Percentiles rank a stretch among this genome's conserved stretches.
phyloP scores from a whole-genome alignment of 1,140 invertebrate genomes.

The Zaprionus tsacasi region DNA sequence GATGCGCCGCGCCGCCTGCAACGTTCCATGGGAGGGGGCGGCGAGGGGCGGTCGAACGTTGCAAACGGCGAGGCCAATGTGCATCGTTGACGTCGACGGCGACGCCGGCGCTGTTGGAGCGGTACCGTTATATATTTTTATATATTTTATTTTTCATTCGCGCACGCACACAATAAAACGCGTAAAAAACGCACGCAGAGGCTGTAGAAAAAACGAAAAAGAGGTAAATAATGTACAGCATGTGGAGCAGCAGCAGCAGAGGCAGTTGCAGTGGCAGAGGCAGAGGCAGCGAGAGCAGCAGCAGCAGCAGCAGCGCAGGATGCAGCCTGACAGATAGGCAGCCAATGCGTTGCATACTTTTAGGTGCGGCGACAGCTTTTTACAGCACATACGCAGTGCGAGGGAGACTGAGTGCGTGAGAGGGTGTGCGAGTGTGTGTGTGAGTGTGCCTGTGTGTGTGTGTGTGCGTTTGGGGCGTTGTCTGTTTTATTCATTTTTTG shows the following conservation, averaged over 20 bases:
- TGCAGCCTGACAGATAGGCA: constrained; percentile 57
- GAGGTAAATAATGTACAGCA: constrained; percentile 80
- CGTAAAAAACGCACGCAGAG: constrained; percentile 64
- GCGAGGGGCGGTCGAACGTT: constrained; percentile 9
- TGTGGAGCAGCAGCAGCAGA: neutral
- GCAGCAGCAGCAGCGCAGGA: constrained; percentile 2
- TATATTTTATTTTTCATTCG: constrained; percentile 83
- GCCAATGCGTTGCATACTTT: constrained; percentile 77
- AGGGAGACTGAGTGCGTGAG: neutral
- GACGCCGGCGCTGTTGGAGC: constrained; percentile 63
- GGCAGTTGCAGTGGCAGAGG: constrained; percentile 15
- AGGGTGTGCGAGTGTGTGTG: constrained; percentile 5
- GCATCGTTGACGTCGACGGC: constrained; percentile 14
- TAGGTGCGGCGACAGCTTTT: constrained; percentile 70
- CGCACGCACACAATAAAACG: constrained; percentile 82
- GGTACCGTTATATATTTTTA: constrained; percentile 82
- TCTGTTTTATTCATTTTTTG: constrained; percentile 76
- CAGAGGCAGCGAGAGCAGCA: constrained; percentile 11
- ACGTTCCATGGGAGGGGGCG: neutral
- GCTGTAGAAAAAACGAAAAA: constrained; percentile 69
- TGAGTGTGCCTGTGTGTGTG: neutral
- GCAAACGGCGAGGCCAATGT: constrained; percentile 47
- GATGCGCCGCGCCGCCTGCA: constrained; percentile 2
- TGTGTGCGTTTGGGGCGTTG: constrained; percentile 59
- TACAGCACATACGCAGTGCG: constrained; percentile 40